Percentiles rank a stretch among this genome's conserved stretches.
These are phyloP conservation scores for Cerastis rubricosa DNA, from an alignment of 2,888 invertebrate genomes.

Conservation along the genomic window DNA sequence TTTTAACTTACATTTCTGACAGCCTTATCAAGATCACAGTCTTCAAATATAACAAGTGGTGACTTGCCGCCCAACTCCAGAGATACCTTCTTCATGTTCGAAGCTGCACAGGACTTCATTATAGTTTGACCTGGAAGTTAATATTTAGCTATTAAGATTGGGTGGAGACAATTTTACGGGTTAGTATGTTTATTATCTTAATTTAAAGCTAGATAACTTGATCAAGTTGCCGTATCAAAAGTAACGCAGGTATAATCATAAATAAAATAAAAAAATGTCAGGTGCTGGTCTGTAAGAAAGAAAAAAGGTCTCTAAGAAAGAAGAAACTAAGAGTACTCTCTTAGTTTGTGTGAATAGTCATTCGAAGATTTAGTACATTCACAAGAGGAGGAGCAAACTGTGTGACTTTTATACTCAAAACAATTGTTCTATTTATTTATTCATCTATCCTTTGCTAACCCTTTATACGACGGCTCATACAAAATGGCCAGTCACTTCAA, in stretches of 20 bases:
- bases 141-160: background rate
- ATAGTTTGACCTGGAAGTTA: constrained; percentile 92
- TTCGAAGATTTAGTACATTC: no score
- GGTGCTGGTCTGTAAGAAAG: background rate
- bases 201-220: no score
- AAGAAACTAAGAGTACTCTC: no score
- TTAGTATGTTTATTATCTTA: no score
- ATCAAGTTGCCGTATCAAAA: no score
- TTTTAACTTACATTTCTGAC: constrained; percentile 94
- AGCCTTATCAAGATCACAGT: constrained; percentile 98
- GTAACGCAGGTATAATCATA: no score
- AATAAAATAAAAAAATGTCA: background rate
- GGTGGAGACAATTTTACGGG: background rate
- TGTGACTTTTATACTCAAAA: background rate
- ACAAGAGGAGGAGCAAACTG: background rate
- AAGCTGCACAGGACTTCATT: constrained; percentile 97
- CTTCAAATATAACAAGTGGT: constrained; percentile 97
- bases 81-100: constrained; percentile 98
- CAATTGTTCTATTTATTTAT: background rate
- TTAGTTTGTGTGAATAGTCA: no score
- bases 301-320: no score
- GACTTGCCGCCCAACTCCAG: constrained; percentile 99
- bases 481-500: no score
- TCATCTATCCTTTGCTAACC: background rate
- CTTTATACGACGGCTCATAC: no score